Evolutionary conservation across 2,888 invertebrate species (phyloP), one percentile per base, ranked within the genome.

Genomic region (Trissolcus japonicus): DNA sequence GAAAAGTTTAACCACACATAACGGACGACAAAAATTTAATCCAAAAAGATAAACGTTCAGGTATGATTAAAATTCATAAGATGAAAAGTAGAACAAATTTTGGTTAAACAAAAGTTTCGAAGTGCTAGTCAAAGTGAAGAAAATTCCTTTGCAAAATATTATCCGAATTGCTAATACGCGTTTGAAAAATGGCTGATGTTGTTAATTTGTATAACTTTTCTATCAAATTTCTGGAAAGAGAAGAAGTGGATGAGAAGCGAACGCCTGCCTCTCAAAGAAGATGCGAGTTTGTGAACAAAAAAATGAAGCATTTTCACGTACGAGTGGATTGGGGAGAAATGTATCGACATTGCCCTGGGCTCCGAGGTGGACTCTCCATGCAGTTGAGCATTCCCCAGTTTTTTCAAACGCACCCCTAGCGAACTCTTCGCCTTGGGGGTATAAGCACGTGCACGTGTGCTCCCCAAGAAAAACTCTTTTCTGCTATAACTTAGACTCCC

Each of bases 401-500:
- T 71, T 59, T 71, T 11, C n/a, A 41, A 41, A 50, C 40, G 48
- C 62, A 50, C 61, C 69, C 69, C 61, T 61, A 19, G 60, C 60
- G 35, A 25, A 29, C 56, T 35, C 21, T 50, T 66, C 9, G 50
- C 66, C 66, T 57, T 29, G 41, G 35, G 51, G 14, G 3, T 48
- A 14, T n/a, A 17, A 17, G 17, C 48, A 48, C 17, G 48, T 48
- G 48, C 35, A 35, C 35, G 35, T 35, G 35, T 35, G 7, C 35
- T 35, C 35, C 35, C 35, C 35, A 35, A 35, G 35, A 69, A 54
- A n/a, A 46, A 11, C 6, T 54, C 43, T 59, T 41, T 63, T 51
- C 51, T 41, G 41, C 41, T 17, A n/a, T n/a, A 69, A 65, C 14
- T 62, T 69, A 54, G 71, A 66, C 61, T 66, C 71, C 71, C 66